Conservation (phyloP, 2,888 invertebrate species). For the Cepaea hortensis region DNA sequence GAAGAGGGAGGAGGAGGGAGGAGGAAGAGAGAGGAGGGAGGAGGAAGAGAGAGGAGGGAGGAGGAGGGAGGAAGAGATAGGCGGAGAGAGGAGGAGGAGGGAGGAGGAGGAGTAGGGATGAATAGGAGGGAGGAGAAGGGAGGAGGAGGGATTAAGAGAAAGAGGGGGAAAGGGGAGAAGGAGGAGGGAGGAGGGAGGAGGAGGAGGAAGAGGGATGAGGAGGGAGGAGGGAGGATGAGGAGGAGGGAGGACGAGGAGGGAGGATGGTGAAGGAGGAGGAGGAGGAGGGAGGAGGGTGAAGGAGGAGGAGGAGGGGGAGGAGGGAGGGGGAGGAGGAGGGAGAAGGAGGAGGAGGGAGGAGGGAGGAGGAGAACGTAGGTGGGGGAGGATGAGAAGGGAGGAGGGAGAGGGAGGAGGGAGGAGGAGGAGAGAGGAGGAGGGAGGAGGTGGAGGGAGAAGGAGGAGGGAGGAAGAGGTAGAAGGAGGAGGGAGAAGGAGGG, state of each 20-base stretch:
- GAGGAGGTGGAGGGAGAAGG: not conserved
- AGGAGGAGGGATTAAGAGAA: no score
- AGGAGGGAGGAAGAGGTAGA: no score
- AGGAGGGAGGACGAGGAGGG: no score
- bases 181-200: not conserved
- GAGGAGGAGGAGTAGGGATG: no score
- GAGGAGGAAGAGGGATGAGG: no score
- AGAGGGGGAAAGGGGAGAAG: not conserved
- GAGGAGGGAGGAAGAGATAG: not conserved
- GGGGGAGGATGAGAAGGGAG: no score
- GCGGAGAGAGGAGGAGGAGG: no score
- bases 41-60: not conserved
- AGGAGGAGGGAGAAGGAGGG: not conserved
- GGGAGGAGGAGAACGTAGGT: no score
- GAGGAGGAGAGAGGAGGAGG: not conserved
- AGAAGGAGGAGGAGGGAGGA: not conserved
- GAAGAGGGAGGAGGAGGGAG: not conserved
- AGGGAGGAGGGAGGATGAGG: no score
- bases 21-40: not conserved
- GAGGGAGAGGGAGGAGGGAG: not conserved
- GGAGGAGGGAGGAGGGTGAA: no score
- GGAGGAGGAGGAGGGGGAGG: not conserved
- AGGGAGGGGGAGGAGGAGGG: not conserved
- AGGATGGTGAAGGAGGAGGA: not conserved
- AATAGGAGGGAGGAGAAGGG: no score